These are phyloP conservation scores for Spea bombifrons DNA, from an alignment of 2,113 vertebrate species.

Conservation along the genomic window DNA sequence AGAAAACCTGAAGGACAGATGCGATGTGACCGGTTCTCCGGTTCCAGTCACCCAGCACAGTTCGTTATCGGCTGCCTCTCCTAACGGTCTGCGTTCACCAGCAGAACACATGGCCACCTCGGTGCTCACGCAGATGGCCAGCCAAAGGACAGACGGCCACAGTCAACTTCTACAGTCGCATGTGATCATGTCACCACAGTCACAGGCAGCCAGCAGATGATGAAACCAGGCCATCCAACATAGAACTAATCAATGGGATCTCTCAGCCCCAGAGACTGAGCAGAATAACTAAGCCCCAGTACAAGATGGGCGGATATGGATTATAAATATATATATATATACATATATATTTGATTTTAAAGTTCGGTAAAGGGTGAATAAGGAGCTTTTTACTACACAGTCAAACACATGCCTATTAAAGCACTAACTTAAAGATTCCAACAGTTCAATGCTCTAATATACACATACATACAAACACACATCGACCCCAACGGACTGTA, in stretches of 20 bases:
- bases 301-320: conserved; percentile 41
- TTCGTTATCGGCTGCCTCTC: conserved; percentile 73
- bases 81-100: conserved; percentile 85
- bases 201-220: conserved; percentile 94
- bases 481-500: background rate
- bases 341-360: conserved; percentile 40
- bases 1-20: conserved; percentile 87
- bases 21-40: conserved; percentile 84
- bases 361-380: conserved; percentile 61
- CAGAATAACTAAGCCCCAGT: conserved; percentile 32
- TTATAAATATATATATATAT: conserved; percentile 43
- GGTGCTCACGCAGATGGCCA: conserved; percentile 92
- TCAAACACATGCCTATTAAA: background rate
- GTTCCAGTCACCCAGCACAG: conserved; percentile 92
- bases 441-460: conserved; percentile 31
- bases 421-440: conserved; percentile 5
- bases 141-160: conserved; percentile 78
- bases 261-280: conserved; percentile 49
- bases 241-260: conserved; percentile 51
- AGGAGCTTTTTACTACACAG: conserved; percentile 50
- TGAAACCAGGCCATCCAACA: conserved; percentile 57
- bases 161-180: conserved; percentile 69
- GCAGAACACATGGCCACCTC: conserved; percentile 93
- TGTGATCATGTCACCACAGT: conserved; percentile 87
- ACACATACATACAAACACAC: conserved; percentile 17